A percentile compares a stretch with the other conserved stretches of the same genome.
Evolutionary conservation across 2,113 vertebrate genomes (phyloP).

Genomic region (Plestiodon gilberti): DNA sequence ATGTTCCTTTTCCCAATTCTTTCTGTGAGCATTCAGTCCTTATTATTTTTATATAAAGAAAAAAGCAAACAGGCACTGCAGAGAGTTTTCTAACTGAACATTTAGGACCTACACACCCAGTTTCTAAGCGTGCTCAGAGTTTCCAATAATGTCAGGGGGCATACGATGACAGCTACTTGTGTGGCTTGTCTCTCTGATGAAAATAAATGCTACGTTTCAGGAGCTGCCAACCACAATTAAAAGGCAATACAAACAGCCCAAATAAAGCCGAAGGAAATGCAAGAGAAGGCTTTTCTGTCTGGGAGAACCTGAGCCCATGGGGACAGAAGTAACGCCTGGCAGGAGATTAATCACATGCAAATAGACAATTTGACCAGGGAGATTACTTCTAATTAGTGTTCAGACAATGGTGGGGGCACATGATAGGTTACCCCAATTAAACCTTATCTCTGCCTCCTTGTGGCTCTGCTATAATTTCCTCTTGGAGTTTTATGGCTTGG

Average conservation of each 20-base stretch:
- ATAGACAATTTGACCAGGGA: conserved; percentile 61
- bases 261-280: conserved; percentile 15
- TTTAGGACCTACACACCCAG: not conserved
- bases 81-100: not conserved
- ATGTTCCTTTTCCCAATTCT: not conserved
- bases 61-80: not conserved
- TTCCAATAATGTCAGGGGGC: not conserved
- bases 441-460: conserved; percentile 52
- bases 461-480: conserved; percentile 65
- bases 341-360: conserved; percentile 60
- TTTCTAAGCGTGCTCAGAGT: not conserved
- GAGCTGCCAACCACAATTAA: conserved; percentile 21
- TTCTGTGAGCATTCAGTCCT: not conserved
- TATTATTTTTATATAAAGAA: not conserved
- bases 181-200: not conserved
- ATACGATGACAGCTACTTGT: not conserved
- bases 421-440: conserved; percentile 50
- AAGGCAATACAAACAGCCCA: conserved; percentile 34
- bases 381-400: conserved; percentile 68
- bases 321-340: conserved; percentile 67
- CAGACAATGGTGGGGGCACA: conserved; percentile 61
- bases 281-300: conserved; percentile 4
- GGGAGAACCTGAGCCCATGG: conserved; percentile 30
- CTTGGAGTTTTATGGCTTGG: conserved; percentile 62
- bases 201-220: conserved; percentile 25